phyloP scores from a whole-genome alignment of 2,113 vertebrate species.

The Tragelaphus imberbis region DNA sequence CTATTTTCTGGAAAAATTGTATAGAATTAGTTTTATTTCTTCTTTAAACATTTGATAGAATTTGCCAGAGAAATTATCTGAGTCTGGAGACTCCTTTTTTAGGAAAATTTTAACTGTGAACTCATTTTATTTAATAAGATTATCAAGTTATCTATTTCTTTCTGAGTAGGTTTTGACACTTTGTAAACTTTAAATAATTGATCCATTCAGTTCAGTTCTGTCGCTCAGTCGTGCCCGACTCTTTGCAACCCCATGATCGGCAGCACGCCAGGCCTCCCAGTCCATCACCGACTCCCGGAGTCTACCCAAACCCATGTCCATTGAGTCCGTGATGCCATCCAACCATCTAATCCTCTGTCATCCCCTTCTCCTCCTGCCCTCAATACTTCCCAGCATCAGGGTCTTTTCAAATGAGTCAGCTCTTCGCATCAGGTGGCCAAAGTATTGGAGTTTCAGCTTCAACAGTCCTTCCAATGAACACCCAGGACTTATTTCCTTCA shows the following conservation, averaged over 20 bases:
- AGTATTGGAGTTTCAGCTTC: not conserved
- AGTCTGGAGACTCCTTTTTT: not conserved
- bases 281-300: not conserved
- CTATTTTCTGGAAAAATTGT: not conserved
- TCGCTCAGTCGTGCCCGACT: not conserved
- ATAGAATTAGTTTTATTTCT: not conserved
- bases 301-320: not conserved
- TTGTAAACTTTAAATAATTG: not conserved
- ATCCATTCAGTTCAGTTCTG: not conserved
- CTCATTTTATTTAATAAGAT: not conserved
- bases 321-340: not conserved
- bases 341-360: not conserved
- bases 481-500: not conserved
- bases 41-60: not conserved
- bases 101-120: not conserved
- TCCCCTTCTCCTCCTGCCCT: not conserved
- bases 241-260: not conserved
- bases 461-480: not conserved
- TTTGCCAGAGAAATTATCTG: not conserved
- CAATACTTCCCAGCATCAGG: too few relatives aligned
- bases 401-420: too few relatives aligned
- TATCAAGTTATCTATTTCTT: not conserved
- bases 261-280: not conserved
- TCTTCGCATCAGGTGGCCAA: too few relatives aligned
- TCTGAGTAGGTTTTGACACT: not conserved